Base-by-base conservation (phyloP, 2,888 invertebrate species). In the Sericinus montela region DNA sequence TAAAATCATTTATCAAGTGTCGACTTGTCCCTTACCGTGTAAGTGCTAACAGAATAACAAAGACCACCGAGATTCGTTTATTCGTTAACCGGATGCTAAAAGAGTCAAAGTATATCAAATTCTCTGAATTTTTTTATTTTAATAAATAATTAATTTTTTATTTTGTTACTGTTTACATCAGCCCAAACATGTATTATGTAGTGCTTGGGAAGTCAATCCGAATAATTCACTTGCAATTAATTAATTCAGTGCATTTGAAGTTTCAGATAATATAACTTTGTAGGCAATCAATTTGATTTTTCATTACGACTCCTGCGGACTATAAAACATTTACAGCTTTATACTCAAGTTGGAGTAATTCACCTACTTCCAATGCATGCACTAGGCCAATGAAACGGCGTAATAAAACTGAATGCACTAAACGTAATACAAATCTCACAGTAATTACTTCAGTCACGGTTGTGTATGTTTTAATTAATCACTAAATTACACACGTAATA, bases 391-490 rank as follows among this genome's bases (percentile, higher is more conserved):
- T 57, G 47, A 54, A 54, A 56, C 46, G 48, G 45, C 48, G 56
- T 52, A 62, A 63, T 74, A 74, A 74, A 76, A 69, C 59, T 57
- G 60, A 65, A 73, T 69, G 74, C 73, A 72, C 69, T 72, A 70
- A 74, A 74, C 67, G 69, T 70, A 72, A 72, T 73, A 78, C 72
- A 79, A 80, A 75, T 77, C 76, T 70, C 67, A 56, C 36, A 55
- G 77, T 70, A 83, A 86, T 84, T 82, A 83, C 80, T 65, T 61
- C 60, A 67, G 86, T 80, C 75, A 84, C 77, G 86, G 77, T 71
- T 82, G 78, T 84, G 78, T 80, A 77, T 79, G 67, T 85, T 87
- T 86, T 85, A 85, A 87, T 87, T 86, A 86, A 84, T 85, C 85
- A 84, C 66, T 80, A 75, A 82, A 86, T 86, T 86, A 86, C 84